Conservation (phyloP, 2,797 vertebrate genomes). For the Nothura maculosa region DNA sequence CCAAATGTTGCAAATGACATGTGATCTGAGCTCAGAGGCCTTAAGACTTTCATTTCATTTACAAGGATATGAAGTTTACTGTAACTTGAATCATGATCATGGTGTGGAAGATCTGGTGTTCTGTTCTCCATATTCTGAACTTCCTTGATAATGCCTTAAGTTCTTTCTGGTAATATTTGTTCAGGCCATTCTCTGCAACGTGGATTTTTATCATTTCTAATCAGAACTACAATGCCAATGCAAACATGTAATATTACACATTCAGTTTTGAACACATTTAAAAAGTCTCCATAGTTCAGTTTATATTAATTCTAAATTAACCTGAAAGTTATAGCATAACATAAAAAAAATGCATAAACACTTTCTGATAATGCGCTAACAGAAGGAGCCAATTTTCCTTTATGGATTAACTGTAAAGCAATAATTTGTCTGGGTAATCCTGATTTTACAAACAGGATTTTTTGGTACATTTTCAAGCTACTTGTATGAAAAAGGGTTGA, state of each 20-base stretch:
- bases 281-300: not conserved
- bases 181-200: not conserved
- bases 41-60: conserved; percentile 67
- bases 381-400: not conserved
- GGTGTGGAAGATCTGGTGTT: not conserved
- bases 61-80: conserved; percentile 61
- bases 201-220: not conserved
- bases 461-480: not conserved
- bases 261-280: not conserved
- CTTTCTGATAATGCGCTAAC: not conserved
- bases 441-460: not conserved
- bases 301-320: conserved; percentile 19
- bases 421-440: not conserved
- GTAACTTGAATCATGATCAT: conserved; percentile 36
- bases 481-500: not conserved
- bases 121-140: not conserved
- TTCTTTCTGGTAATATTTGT: not conserved
- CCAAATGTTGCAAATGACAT: conserved; percentile 64
- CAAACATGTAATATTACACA: not conserved
- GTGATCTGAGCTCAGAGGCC: conserved; percentile 46
- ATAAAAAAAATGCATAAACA: not conserved
- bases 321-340: not conserved
- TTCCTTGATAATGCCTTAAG: not conserved
- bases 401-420: not conserved
- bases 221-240: not conserved